A percentile compares a stretch with the other conserved stretches of the same genome.
Evolutionary conservation across 2,888 invertebrate genomes (phyloP).

Genomic region (Latrodectus hesperus): DNA sequence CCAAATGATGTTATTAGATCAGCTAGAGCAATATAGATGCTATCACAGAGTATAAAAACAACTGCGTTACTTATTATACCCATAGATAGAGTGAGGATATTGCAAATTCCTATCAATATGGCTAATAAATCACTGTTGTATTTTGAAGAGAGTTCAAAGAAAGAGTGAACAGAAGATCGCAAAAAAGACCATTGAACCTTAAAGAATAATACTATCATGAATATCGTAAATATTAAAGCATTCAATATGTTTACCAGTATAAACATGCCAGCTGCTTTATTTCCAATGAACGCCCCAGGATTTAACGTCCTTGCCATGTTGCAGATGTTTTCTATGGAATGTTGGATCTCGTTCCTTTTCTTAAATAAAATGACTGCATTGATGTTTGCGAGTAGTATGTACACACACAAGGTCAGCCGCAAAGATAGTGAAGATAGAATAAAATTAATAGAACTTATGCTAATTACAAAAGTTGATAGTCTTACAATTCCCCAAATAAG

Average conservation of each 20-base stretch:
- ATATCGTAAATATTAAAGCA: neutral
- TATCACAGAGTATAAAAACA: too few relatives aligned
- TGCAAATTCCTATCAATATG: too few relatives aligned
- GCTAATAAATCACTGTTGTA: too few relatives aligned
- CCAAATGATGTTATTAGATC: too few relatives aligned
- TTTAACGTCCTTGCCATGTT: neutral
- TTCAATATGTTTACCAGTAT: neutral
- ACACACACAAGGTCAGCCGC: slow-evolving; percentile 6
- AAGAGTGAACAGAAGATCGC: too few relatives aligned
- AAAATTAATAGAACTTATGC: neutral
- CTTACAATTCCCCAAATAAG: neutral
- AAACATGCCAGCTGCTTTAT: neutral
- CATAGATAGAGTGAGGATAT: too few relatives aligned
- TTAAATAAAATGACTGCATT: neutral
- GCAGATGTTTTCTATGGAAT: slow-evolving; percentile 4
- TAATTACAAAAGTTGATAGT: neutral
- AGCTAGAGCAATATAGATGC: neutral
- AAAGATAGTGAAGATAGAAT: neutral
- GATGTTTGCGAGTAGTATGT: slow-evolving; percentile 4
- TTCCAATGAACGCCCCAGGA: neutral
- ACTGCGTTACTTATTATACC: too few relatives aligned
- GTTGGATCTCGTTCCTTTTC: slow-evolving; percentile 11
- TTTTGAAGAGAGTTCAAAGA: too few relatives aligned
- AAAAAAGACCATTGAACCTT: slow-evolving; percentile 16
- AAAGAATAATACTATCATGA: slow-evolving; percentile 26